Base-by-base conservation (phyloP, 1,140 invertebrate genomes). In the Pinna nobilis region DNA sequence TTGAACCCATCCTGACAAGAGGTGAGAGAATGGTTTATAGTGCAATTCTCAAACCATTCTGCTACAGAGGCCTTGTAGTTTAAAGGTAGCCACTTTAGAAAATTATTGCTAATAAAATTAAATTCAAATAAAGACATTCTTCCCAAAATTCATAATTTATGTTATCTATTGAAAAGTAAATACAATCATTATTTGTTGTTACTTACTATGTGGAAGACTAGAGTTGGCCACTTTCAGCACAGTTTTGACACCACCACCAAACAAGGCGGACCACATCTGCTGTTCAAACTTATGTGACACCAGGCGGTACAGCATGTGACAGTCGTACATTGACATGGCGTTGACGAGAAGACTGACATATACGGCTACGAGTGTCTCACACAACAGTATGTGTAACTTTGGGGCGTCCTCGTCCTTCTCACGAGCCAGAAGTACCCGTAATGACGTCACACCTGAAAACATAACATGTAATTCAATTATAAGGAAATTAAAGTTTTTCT, bases 351-450 rank as follows among this genome's bases (percentile, higher is more conserved):
- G 90, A 35, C 96, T 96, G 86, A 97, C 92, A 86, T 96, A 98
- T 1, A 97, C 95, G 0, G 96, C 94, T 1, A 97, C 93, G 87
- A 98, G 97, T 0, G 96, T 93, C 89, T 99, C 98, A 67, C 95
- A 94, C 13, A 99, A 91, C 1, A 99, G 90, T 23, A 98, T 94
- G 78, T 95, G 95, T 32, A 99, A 89, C 81, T 96, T 94, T 0
- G 97, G 97, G 0, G 95, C 94, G 87, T 99, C 97, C 84, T 99
- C 97, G 84, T 99, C 98, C 86, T 97, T 96, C 82, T 99, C 97
- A 18, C 96, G 91, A 0, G 95, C 94, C 3, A 99, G 89, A 49
- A 99, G 89, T 0, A 96, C 95, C 15, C 96, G 92, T 47, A 99
- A 90, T 77, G 96, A 96, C 2, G 96, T 95, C 0, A 99, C 97